phyloP scores from a whole-genome alignment of 37 sponge, comb jelly and placozoan genomes.

The Lycopodina hypogea region DNA sequence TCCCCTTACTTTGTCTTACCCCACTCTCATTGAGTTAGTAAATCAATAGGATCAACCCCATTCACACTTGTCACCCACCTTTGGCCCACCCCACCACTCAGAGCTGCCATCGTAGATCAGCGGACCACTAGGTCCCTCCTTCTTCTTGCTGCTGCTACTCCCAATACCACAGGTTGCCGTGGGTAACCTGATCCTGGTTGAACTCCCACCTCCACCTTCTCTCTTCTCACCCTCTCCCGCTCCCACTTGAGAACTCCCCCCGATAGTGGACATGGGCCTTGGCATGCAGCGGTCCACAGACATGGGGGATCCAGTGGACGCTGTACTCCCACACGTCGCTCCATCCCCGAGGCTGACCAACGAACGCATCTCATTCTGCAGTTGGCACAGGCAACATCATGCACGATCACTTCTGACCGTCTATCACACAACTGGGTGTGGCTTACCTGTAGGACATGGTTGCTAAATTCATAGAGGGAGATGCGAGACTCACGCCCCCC shows the following conservation, averaged over 20 bases:
- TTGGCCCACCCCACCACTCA: constrained; percentile 51
- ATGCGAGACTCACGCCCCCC: constrained; percentile 34
- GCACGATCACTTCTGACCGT: neutral
- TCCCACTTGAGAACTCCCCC: neutral
- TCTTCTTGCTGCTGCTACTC: constrained; percentile 22
- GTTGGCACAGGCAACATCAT: neutral
- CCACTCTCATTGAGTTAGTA: too few relatives aligned
- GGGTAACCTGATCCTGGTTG: neutral
- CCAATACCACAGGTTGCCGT: neutral
- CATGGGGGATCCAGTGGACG: neutral
- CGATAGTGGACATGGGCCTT: neutral
- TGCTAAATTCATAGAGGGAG: constrained; percentile 42
- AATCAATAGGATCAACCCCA: too few relatives aligned
- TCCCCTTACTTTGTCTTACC: too few relatives aligned
- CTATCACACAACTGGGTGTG: neutral
- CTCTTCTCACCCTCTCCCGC: constrained; percentile 4
- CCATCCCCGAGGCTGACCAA: constrained; percentile 58
- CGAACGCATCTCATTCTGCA: constrained; percentile 57
- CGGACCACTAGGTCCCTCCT: constrained; percentile 30
- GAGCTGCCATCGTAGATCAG: constrained; percentile 25
- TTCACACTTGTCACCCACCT: too few relatives aligned
- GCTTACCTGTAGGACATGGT: constrained; percentile 36
- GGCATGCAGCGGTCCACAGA: neutral
- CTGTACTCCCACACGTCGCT: constrained; percentile 30
- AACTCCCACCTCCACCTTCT: neutral